Conservation (phyloP, 2,888 invertebrate genomes). For the Trichogramma evanescens region DNA sequence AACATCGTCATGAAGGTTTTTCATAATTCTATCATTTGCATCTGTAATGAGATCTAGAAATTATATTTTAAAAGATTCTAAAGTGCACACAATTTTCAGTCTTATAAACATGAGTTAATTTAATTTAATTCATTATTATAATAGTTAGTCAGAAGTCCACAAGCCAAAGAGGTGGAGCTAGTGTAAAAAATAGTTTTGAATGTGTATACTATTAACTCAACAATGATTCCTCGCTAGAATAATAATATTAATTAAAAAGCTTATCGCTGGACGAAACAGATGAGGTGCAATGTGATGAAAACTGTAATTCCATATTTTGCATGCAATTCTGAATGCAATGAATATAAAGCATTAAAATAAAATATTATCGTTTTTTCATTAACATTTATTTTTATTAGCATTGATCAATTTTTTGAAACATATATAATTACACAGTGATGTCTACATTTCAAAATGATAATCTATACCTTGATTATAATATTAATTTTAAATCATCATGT, state of each 20-base stretch:
- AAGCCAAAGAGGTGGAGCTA: constrained; percentile 47
- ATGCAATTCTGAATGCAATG: constrained; percentile 8
- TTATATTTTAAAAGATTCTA: too few relatives aligned
- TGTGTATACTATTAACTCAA: constrained; percentile 31
- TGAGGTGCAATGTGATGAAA: constrained; percentile 4
- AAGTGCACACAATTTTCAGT: too few relatives aligned
- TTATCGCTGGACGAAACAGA: constrained; percentile 23
- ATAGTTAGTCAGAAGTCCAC: constrained; percentile 42
- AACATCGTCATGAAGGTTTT: too few relatives aligned
- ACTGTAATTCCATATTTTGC: constrained; percentile 11
- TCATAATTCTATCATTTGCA: too few relatives aligned
- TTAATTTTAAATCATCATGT: too few relatives aligned
- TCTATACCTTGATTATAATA: not conserved
- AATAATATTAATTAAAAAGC: constrained; percentile 23
- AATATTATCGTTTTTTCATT: not conserved
- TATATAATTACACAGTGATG: not conserved
- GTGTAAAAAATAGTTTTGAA: constrained; percentile 31
- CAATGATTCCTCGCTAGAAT: constrained; percentile 30
- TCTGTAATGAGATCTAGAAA: too few relatives aligned
- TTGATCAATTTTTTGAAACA: not conserved
- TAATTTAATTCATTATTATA: constrained; percentile 30
- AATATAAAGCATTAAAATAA: not conserved
- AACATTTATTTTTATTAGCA: not conserved
- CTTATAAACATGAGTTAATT: too few relatives aligned
- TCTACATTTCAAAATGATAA: not conserved